A percentile compares a stretch with the other conserved stretches of the same genome.
Conservation (phyloP, 2,888 invertebrate genomes). For the Penaeus monodon region DNA sequence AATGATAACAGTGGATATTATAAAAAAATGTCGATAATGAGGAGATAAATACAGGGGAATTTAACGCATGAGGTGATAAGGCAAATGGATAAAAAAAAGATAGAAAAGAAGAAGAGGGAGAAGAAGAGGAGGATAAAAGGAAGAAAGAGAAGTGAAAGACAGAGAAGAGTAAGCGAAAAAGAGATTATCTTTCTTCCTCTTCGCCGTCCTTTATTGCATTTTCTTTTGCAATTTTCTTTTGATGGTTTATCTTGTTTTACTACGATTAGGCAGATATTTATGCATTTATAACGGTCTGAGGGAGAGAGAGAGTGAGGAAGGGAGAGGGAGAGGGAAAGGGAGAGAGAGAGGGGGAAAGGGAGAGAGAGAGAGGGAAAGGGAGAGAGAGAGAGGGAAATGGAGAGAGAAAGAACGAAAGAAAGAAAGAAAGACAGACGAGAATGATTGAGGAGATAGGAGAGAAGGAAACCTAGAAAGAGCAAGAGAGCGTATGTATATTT, state of each 20-base stretch:
- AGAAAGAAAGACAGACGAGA: not conserved
- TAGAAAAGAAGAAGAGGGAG: not conserved
- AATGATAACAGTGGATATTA: not conserved
- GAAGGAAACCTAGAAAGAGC: not conserved
- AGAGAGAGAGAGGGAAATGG: not conserved
- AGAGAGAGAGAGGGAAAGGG: not conserved
- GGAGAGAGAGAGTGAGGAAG: too few relatives aligned
- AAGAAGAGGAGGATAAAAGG: too few relatives aligned
- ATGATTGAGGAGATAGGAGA: not conserved
- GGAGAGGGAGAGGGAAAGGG: not conserved
- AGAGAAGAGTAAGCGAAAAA: too few relatives aligned
- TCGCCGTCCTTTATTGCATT: too few relatives aligned
- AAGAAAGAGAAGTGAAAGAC: too few relatives aligned
- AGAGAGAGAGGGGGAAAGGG: not conserved
- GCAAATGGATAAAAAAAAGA: not conserved
- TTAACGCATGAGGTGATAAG: not conserved
- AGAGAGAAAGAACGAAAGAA: not conserved
- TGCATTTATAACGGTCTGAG: too few relatives aligned
- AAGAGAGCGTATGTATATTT: not conserved
- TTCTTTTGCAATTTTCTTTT: too few relatives aligned
- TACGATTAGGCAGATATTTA: too few relatives aligned
- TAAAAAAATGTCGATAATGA: not conserved
- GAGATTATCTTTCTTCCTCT: too few relatives aligned
- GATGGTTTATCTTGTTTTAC: too few relatives aligned
- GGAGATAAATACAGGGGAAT: not conserved